A percentile compares a stretch with the other conserved stretches of the same genome.
Evolutionary conservation across 2,888 invertebrate genomes (phyloP).

Genomic region (Tenthredo notha): DNA sequence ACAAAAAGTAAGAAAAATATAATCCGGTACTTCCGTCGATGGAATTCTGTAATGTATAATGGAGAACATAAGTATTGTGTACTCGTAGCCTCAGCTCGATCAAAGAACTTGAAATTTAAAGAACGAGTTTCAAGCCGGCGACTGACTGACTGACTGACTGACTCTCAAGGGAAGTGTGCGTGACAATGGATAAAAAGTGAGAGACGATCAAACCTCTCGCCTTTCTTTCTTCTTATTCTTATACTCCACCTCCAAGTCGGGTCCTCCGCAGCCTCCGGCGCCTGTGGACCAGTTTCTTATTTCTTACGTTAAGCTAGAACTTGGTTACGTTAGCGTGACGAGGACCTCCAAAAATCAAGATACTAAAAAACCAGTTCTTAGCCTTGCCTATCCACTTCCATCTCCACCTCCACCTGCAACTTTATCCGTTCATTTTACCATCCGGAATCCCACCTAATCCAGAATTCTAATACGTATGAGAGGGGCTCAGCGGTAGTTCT

Average conservation of each 20-base stretch:
- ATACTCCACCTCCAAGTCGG: not conserved
- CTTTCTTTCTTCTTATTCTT: conserved; percentile 6
- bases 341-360: not conserved
- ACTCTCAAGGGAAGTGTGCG: conserved; percentile 30
- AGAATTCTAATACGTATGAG: conserved; percentile 18
- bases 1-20: not conserved
- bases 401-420: conserved; percentile 27
- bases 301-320: conserved; percentile 25
- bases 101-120: conserved; percentile 9
- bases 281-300: conserved; percentile 41
- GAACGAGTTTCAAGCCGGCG: conserved; percentile 22
- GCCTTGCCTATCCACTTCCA: conserved; percentile 51
- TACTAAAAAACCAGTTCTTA: conserved; percentile 1
- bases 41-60: not conserved
- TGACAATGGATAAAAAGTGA: conserved; percentile 44
- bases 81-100: not conserved
- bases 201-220: conserved; percentile 19
- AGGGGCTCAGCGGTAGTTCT: not conserved
- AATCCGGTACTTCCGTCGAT: not conserved
- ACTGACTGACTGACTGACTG: not conserved
- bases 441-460: not conserved
- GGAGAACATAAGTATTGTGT: not conserved
- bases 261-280: conserved; percentile 6
- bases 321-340: conserved; percentile 20
- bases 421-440: not conserved